A percentile compares a stretch with the other conserved stretches of the same genome.
These are phyloP conservation scores for Benitochromis conjunctus DNA, from an alignment of 2,113 vertebrate species.

Conservation along the genomic window DNA sequence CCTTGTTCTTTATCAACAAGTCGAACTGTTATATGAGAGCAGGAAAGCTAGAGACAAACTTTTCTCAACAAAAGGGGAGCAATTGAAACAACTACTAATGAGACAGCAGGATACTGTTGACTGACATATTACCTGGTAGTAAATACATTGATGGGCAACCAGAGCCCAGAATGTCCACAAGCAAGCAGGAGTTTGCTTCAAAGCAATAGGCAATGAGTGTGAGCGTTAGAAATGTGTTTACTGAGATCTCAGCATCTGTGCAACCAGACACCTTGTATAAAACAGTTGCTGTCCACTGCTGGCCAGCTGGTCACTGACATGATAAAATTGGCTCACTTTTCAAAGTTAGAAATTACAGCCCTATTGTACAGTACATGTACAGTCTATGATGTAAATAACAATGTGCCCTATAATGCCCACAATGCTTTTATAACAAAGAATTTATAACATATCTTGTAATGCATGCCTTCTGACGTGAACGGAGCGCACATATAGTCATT, in stretches of 20 bases:
- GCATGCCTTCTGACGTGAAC: neutral
- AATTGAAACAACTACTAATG: neutral
- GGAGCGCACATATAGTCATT: neutral
- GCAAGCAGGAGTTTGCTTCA: neutral
- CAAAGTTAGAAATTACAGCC: neutral
- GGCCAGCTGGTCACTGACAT: neutral
- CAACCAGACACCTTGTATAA: fast-evolving
- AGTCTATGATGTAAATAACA: neutral
- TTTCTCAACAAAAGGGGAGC: neutral
- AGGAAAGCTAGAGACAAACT: neutral
- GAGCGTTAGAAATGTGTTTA: neutral
- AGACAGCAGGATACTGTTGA: neutral
- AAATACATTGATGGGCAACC: neutral
- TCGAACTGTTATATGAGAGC: neutral
- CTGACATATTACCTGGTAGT: neutral
- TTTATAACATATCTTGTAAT: neutral
- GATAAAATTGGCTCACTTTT: neutral
- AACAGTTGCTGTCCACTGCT: neutral
- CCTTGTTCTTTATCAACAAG: neutral
- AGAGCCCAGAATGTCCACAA: neutral
- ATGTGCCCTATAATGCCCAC: neutral
- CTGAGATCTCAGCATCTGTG: neutral
- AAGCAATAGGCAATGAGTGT: neutral
- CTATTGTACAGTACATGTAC: neutral
- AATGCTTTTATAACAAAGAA: neutral